Conservation (phyloP, 2,113 vertebrate species). For the Hippoglossus stenolepis region DNA sequence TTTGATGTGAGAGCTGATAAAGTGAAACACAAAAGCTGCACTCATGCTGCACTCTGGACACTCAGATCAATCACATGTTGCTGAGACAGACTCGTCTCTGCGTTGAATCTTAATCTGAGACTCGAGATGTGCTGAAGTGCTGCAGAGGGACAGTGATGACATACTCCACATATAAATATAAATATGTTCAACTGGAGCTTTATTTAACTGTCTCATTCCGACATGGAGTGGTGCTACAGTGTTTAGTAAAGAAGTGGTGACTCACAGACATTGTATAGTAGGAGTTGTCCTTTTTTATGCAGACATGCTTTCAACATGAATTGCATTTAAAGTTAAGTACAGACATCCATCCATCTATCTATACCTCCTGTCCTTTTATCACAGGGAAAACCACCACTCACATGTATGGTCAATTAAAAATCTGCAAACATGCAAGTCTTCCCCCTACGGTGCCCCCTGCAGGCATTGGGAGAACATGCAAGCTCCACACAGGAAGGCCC, state of each 20-base stretch:
- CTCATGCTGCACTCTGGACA: slow-evolving; percentile 37
- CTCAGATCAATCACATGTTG: slow-evolving; percentile 64
- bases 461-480: no score
- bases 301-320: no score
- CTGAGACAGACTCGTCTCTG: slow-evolving; percentile 38
- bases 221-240: not conserved
- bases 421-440: no score
- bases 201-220: not conserved
- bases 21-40: slow-evolving; percentile 74
- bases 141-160: not conserved
- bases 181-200: slow-evolving; percentile 4
- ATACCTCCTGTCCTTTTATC: no score
- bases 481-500: no score
- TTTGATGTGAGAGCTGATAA: slow-evolving; percentile 75
- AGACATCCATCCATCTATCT: no score
- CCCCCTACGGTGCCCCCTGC: no score
- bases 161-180: not conserved
- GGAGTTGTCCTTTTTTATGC: not conserved
- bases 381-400: no score
- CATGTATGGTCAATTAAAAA: no score
- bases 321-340: no score
- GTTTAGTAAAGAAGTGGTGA: not conserved
- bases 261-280: not conserved
- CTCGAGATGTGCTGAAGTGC: not conserved
- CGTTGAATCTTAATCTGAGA: slow-evolving; percentile 49